Base-by-base conservation (phyloP, 2,888 invertebrate genomes). In the Physocephala rufipes region DNA sequence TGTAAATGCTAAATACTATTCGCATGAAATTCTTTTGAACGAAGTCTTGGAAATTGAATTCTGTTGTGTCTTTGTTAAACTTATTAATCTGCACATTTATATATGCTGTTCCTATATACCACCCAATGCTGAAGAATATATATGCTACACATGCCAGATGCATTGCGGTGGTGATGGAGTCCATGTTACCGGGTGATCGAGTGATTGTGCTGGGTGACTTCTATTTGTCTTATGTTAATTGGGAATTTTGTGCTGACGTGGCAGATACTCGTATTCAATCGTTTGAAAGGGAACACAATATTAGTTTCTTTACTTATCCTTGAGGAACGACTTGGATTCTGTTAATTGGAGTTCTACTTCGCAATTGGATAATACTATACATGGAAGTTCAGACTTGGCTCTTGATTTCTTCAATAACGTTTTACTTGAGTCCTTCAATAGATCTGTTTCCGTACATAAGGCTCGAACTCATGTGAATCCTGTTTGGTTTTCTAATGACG, bases 181-280 rank as follows among this genome's bases (percentile, higher is more conserved):
- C 9, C 16, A 24, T 58, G 24, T 15, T 58, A 26, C 28, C 58
- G 28, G 16, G 26, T 15, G 24, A 58, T 24, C 21, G 21, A 15
- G 1, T 58, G 26, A 24, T 58, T 26, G 58, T 58, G 15, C 24
- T 58, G 7, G 58, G 12, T 28, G 58, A 58, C 58, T 58, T 58
- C 26, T 28, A 58, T 58, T 16, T 58, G 24, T 26, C 58, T 58
- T 58, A 58, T 58, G 28, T 58, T 24, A 53, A 58, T 12, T 58
- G 58, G 58, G 58, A 24, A 13, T 12, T 24, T 2, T 58, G 58
- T 16, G 16, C 26, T 58, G 58, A 58, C 16, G 58, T 21, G 3
- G 21, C n/a, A 21, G 15, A 9, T 53, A 21, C 21, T n/a, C 21
- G 19, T 21, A 4, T 53, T 12, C 53, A 13, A 12, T 53, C 21